These are phyloP conservation scores for Drosophila anomelani DNA, from an alignment of 2,888 invertebrate species.

Conservation along the genomic window DNA sequence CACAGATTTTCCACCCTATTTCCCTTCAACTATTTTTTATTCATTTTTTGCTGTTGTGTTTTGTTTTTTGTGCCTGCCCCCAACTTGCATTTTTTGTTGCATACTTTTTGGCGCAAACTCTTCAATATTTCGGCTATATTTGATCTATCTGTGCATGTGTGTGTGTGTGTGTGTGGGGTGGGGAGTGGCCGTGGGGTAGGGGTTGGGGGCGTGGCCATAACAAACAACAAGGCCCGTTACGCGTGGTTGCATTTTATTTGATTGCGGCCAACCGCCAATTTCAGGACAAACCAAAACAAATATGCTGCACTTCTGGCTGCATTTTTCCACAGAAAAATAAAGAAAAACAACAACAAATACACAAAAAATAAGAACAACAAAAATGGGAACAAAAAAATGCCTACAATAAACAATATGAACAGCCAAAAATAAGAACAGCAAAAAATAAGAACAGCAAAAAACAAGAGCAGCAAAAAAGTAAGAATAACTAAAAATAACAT, in stretches of 20 bases:
- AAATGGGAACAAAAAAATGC: no score
- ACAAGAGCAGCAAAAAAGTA: no score
- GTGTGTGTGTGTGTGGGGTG: neutral
- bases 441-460: no score
- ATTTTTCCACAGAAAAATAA: neutral
- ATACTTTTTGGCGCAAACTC: no score
- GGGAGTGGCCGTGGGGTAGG: neutral
- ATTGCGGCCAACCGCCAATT: slow-evolving; percentile 41
- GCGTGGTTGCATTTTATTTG: slow-evolving; percentile 45
- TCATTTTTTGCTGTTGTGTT: neutral
- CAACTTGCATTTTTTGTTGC: no score
- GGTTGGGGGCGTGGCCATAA: slow-evolving; percentile 17
- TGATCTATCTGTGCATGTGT: neutral
- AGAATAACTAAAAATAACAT: no score
- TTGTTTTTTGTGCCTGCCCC: neutral
- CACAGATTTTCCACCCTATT: slow-evolving; percentile 5
- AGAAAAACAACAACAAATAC: no score
- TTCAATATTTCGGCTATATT: slow-evolving; percentile 9
- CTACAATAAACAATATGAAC: neutral
- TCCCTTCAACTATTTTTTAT: slow-evolving; percentile 7
- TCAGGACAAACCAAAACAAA: slow-evolving; percentile 19
- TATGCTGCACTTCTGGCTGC: slow-evolving; percentile 10
- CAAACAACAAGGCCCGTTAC: slow-evolving; percentile 22
- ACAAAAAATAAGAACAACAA: neutral
- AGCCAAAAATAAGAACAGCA: no score